Evolutionary conservation across 2,888 invertebrate genomes (phyloP).

Genomic region (Mythimna ferrago): DNA sequence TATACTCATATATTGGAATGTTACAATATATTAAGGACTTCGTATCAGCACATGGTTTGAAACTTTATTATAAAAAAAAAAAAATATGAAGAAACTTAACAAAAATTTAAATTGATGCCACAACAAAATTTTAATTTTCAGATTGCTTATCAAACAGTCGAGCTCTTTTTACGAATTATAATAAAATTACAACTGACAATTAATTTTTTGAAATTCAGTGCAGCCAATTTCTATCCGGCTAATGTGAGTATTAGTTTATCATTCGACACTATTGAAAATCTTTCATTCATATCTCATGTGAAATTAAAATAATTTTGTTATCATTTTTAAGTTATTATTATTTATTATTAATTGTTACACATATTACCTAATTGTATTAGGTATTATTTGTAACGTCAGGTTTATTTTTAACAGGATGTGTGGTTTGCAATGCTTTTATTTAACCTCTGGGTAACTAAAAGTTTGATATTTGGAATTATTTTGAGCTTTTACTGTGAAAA

Average conservation of each 20-base stretch:
- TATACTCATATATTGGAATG: conserved; percentile 32
- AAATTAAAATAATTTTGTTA: too few species aligned
- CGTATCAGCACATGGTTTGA: conserved; percentile 12
- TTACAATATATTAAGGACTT: background rate
- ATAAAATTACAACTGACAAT: conserved; percentile 9
- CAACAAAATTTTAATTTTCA: background rate
- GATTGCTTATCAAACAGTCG: conserved; percentile 9
- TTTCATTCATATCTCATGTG: too few species aligned
- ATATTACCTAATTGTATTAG: too few species aligned
- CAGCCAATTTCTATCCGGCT: background rate
- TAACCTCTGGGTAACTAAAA: background rate
- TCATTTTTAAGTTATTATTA: too few species aligned
- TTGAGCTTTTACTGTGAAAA: conserved; percentile 9
- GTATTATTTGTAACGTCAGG: background rate
- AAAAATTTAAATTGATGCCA: background rate
- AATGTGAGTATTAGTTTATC: background rate
- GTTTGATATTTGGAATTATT: background rate
- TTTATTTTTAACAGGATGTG: background rate
- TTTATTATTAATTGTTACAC: too few species aligned
- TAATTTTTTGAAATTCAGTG: background rate
- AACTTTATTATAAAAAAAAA: too few species aligned
- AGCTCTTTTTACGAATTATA: conserved; percentile 11
- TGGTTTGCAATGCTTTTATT: background rate
- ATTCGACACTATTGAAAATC: too few species aligned
- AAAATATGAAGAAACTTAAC: background rate